These are phyloP conservation scores for Scylla paramamosain DNA, from an alignment of 1,140 invertebrate genomes.

Conservation along the genomic window DNA sequence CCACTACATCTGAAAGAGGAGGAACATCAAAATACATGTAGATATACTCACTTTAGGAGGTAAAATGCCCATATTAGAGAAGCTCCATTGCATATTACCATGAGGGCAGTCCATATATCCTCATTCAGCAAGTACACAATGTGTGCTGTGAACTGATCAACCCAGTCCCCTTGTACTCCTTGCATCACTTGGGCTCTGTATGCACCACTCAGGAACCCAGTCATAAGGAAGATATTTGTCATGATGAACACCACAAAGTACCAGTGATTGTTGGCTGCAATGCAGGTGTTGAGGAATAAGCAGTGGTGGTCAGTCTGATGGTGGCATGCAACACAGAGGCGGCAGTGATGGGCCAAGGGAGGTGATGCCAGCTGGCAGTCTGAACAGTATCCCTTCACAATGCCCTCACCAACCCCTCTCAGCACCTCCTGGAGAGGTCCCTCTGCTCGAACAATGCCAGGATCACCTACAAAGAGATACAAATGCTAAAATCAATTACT, in stretches of 20 bases:
- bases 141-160: constrained; percentile 34
- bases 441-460: constrained; percentile 62
- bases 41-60: constrained; percentile 61
- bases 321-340: constrained; percentile 62
- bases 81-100: constrained; percentile 63
- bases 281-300: constrained; percentile 70
- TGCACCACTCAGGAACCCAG: constrained; percentile 44
- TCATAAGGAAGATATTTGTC: constrained; percentile 58
- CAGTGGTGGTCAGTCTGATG: constrained; percentile 72
- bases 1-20: no score
- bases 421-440: constrained; percentile 61
- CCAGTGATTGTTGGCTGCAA: constrained; percentile 71
- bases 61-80: constrained; percentile 63
- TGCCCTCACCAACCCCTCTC: constrained; percentile 61
- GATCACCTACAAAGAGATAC: constrained; percentile 59
- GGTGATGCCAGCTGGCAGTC: constrained; percentile 69
- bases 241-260: constrained; percentile 68
- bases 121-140: constrained; percentile 53
- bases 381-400: constrained; percentile 67
- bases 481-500: background rate
- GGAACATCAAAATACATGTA: background rate
- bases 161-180: constrained; percentile 48
- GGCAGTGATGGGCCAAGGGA: constrained; percentile 68
- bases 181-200: constrained; percentile 15
- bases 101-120: constrained; percentile 66